Evolutionary conservation across 2,888 invertebrate genomes (phyloP), one percentile per base, ranked within the genome.

Genomic region (Priocnemis perturbator): DNA sequence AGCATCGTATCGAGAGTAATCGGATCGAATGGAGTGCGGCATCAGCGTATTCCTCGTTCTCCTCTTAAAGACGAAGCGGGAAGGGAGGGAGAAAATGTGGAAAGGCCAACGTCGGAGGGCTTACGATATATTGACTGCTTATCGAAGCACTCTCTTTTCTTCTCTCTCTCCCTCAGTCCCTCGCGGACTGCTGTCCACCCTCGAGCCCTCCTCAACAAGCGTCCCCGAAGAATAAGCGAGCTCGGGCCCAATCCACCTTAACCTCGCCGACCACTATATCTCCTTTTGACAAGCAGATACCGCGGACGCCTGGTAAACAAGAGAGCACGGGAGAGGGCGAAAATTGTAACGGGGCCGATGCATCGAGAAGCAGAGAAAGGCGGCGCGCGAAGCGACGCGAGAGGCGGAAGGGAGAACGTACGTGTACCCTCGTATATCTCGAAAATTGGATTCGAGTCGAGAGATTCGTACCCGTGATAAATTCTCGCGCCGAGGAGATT

Each of bases 391-490:
- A 9, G 11, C 1, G 11, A 9, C 37, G 26, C 26, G 26, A 26
- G 26, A 26, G 26, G 3, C 26, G 55, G 26, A 21, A 26, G 26
- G 26, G 26, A 7, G 37, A 37, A 23, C 47, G 20, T 61, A 69
- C 48, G 74, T 62, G 79, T 79, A 79, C 73, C 82, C 84, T 83
- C 86, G 83, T 86, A 86, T 85, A 87, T 86, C 85, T 85, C 78
- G 83, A 83, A 86, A 86, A 87, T 87, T 87, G 87, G 87, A 86
- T 86, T 85, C 83, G 82, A 75, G 75, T 77, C 80, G 78, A 71
- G 80, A 84, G 84, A 84, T 85, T 83, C 86, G 81, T 80, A 80
- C 69, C 61, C 71, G 78, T 81, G 85, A 87, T 87, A 87, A 87
- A 87, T 87, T 84, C 77, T 82, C 76, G 74, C 76, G 75, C 68